Percentiles rank a stretch among this genome's conserved stretches.
Conservation (phyloP, 2,113 vertebrate genomes). For the Chitala chitala region DNA sequence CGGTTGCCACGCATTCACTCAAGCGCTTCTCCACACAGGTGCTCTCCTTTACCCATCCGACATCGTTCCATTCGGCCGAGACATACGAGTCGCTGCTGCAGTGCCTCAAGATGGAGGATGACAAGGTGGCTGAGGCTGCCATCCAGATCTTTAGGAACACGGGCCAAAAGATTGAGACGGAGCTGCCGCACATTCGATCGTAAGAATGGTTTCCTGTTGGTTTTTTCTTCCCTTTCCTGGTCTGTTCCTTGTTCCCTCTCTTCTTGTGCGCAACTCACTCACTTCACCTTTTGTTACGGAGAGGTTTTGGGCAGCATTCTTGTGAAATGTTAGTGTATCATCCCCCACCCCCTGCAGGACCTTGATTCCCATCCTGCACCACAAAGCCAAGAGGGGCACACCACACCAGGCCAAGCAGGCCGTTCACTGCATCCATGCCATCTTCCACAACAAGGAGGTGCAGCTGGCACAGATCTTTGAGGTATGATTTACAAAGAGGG, state of each 20-base stretch:
- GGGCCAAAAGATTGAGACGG: slow-evolving; percentile 95
- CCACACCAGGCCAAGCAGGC: slow-evolving; percentile 98
- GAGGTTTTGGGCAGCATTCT: no score
- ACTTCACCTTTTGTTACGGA: no score
- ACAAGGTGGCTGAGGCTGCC: slow-evolving; percentile 96
- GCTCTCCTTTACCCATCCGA: slow-evolving; percentile 96
- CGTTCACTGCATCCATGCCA: slow-evolving; percentile 95
- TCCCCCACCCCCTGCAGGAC: slow-evolving; percentile 68
- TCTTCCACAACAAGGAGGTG: slow-evolving; percentile 98
- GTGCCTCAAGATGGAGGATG: slow-evolving; percentile 99
- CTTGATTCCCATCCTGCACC: slow-evolving; percentile 95
- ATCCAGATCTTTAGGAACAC: slow-evolving; percentile 99
- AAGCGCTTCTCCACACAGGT: slow-evolving; percentile 62
- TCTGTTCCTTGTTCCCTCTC: background rate
- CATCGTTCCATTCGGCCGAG: slow-evolving; percentile 96
- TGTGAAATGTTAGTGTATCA: no score
- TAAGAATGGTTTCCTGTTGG: slow-evolving; percentile 47
- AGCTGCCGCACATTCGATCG: slow-evolving; percentile 96
- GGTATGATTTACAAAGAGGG: slow-evolving; percentile 54
- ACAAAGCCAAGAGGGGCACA: slow-evolving; percentile 96
- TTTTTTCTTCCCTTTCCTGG: background rate
- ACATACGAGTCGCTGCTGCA: slow-evolving; percentile 97
- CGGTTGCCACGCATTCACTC: background rate
- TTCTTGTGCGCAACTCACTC: background rate
- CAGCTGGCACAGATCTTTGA: slow-evolving; percentile 98